Evolutionary conservation across 2,888 invertebrate species (phyloP).

Genomic region (Phortica magna): DNA sequence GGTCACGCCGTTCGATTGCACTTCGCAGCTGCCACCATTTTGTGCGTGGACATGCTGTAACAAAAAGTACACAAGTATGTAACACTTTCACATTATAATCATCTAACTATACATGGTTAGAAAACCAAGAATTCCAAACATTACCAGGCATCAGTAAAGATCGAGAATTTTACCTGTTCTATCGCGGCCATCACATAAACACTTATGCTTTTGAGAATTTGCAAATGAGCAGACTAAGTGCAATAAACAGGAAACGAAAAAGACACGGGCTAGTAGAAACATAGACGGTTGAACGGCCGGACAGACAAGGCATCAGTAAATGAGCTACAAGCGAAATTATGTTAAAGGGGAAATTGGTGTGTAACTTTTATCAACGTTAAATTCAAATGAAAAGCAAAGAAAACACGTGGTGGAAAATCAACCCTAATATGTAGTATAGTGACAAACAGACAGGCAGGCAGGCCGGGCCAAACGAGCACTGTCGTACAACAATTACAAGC

Average conservation of each 20-base stretch:
- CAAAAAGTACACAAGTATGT: constrained; percentile 35
- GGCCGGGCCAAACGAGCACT: neutral
- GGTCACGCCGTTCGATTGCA: constrained; percentile 86
- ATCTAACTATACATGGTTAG: neutral
- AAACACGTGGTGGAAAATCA: constrained; percentile 67
- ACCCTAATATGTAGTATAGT: constrained; percentile 50
- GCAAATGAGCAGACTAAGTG: no score
- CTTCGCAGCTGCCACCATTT: constrained; percentile 69
- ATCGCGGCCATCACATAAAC: no score
- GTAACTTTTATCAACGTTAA: neutral
- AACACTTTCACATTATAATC: neutral
- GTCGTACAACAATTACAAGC: constrained; percentile 23
- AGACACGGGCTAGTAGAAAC: neutral
- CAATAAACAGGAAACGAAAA: neutral
- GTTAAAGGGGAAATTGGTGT: constrained; percentile 48
- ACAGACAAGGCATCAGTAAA: neutral
- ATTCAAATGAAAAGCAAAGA: neutral
- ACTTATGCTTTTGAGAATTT: no score
- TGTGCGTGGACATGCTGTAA: constrained; percentile 68
- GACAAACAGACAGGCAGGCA: neutral
- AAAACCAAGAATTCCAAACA: no score
- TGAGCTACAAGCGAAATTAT: constrained; percentile 22
- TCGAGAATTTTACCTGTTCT: neutral
- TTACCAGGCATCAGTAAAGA: neutral
- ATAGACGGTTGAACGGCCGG: neutral